These are phyloP conservation scores for Scelioninae gen. 1 DNA, from an alignment of 2,888 invertebrate species.

Conservation along the genomic window DNA sequence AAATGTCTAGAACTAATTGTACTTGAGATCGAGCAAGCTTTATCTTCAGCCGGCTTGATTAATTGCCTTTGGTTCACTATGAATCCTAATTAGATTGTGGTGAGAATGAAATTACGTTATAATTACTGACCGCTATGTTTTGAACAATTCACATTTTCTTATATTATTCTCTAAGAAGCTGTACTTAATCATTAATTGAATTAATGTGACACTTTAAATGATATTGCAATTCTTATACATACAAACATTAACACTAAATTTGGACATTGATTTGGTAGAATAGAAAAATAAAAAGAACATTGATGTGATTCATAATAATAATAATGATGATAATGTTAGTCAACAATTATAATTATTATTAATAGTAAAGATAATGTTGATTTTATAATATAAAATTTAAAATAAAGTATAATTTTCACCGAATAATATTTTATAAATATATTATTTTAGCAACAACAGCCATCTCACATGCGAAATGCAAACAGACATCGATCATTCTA, in stretches of 20 bases:
- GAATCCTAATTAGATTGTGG: conserved; percentile 48
- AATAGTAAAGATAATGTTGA: no score
- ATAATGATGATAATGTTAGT: no score
- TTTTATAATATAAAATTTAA: no score
- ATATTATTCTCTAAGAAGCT: no score
- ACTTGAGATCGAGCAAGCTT: conserved; percentile 29
- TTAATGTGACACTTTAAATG: no score
- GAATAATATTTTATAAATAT: neutral
- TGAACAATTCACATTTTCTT: neutral
- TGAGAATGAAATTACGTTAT: conserved; percentile 27
- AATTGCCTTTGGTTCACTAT: conserved; percentile 37
- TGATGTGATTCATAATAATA: no score
- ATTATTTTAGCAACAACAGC: conserved; percentile 8
- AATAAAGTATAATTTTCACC: neutral
- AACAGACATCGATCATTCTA: conserved; percentile 39
- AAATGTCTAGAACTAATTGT: conserved; percentile 50
- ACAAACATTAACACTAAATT: no score
- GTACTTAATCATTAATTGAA: no score
- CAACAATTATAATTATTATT: no score
- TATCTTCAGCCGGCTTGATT: conserved; percentile 44
- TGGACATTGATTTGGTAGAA: no score
- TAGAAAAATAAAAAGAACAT: no score
- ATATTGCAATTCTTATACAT: no score
- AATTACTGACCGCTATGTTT: conserved; percentile 47
- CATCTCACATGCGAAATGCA: conserved; percentile 19